These are phyloP conservation scores for Lepidurus packardi DNA, from an alignment of 1,140 invertebrate genomes.

Conservation along the genomic window DNA sequence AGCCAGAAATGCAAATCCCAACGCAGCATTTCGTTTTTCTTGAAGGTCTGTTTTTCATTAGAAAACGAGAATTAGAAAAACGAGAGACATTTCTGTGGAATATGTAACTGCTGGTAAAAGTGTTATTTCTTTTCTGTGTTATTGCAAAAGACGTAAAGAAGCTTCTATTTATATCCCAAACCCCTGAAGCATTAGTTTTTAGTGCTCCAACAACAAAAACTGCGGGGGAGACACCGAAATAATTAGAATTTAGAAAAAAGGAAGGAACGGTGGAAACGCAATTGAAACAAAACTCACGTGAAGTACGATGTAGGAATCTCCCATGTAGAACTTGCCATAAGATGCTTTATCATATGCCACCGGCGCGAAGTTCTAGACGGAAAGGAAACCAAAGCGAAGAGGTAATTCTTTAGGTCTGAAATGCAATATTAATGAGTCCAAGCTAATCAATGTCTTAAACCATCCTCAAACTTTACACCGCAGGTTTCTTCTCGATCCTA, in stretches of 20 bases:
- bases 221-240: conserved; percentile 19
- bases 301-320: conserved; percentile 84
- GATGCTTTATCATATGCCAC: conserved; percentile 65
- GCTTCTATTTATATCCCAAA: background rate
- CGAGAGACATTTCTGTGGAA: background rate
- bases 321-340: conserved; percentile 81
- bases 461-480: background rate
- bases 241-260: conserved; percentile 22
- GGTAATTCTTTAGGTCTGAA: background rate
- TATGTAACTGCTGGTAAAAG: background rate
- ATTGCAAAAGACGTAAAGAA: background rate
- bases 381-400: conserved; percentile 33
- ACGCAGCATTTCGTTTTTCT: conserved; percentile 55
- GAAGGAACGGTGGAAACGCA: conserved; percentile 28
- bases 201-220: background rate
- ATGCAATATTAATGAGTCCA: background rate
- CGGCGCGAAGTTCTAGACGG: conserved; percentile 70
- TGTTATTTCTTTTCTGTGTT: background rate
- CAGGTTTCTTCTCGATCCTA: background rate
- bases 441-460: background rate
- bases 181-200: background rate
- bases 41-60: conserved; percentile 45
- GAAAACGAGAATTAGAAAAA: background rate
- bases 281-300: conserved; percentile 57
- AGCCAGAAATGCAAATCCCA: conserved; percentile 90